Conservation (phyloP, 1,140 invertebrate genomes). For the Zaprionus ghesquierei region DNA sequence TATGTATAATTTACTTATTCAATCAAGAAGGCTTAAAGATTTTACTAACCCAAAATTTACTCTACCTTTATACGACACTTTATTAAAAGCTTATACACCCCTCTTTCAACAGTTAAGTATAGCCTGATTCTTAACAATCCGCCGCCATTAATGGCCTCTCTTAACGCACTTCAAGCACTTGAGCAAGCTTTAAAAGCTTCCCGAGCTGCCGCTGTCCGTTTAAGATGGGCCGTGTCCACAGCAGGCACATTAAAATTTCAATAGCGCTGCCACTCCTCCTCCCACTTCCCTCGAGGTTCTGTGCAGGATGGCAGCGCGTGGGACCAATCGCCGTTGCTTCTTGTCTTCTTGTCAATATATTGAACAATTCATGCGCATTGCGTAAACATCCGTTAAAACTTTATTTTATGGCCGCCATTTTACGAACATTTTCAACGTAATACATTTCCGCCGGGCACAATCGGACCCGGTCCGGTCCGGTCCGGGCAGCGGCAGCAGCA, state of each 20-base stretch:
- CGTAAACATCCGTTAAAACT: slow-evolving; percentile 80
- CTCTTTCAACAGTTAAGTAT: not conserved
- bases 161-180: not conserved
- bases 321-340: slow-evolving; percentile 56
- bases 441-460: slow-evolving; percentile 68
- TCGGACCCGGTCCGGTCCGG: slow-evolving; percentile 1
- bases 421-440: slow-evolving; percentile 76
- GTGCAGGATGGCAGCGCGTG: not conserved
- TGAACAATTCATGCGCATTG: slow-evolving; percentile 79
- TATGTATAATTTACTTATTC: no score
- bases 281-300: not conserved
- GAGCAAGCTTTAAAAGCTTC: slow-evolving; percentile 6
- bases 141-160: not conserved
- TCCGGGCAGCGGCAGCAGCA: slow-evolving; percentile 4
- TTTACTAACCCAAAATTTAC: not conserved
- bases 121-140: not conserved
- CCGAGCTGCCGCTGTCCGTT: not conserved
- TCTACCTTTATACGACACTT: not conserved
- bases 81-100: not conserved
- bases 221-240: slow-evolving; percentile 10
- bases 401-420: slow-evolving; percentile 80
- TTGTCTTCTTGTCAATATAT: slow-evolving; percentile 78
- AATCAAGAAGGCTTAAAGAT: no score
- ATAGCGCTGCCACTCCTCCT: slow-evolving; percentile 26
- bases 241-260: slow-evolving; percentile 68